phyloP scores from a whole-genome alignment of 2,113 vertebrate species.

The Micronisus gabar region DNA sequence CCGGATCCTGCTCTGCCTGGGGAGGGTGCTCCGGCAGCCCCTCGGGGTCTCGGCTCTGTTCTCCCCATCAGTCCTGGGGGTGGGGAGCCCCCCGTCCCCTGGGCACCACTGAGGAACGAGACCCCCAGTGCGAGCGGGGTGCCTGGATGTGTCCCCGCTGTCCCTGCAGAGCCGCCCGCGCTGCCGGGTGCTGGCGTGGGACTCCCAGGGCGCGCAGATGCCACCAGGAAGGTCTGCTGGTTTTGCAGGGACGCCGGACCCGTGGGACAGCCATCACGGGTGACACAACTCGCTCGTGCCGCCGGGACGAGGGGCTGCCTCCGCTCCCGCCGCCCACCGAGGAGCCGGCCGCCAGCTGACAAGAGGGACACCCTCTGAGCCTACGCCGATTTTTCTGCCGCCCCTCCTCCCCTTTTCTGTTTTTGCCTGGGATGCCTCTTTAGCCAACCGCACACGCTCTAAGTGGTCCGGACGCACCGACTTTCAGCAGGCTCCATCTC shows the following conservation, averaged over 20 bases:
- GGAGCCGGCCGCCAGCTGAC: neutral
- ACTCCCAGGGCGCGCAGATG: neutral
- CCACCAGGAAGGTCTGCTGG: neutral
- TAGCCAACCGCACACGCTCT: fast-evolving
- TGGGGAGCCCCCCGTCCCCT: fast-evolving
- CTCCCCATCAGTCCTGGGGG: neutral
- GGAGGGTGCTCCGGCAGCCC: neutral
- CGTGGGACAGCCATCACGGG: neutral
- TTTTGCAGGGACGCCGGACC: neutral
- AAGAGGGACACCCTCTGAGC: neutral
- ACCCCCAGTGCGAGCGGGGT: fast-evolving
- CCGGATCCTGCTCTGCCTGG: neutral
- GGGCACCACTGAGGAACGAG: neutral
- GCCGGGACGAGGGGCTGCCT: neutral
- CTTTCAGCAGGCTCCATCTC: neutral
- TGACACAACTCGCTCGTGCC: neutral
- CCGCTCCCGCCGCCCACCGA: neutral
- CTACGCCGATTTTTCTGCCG: neutral
- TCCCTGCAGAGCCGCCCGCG: neutral
- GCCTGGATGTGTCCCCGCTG: neutral
- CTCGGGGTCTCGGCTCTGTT: neutral
- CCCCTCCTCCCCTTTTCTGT: neutral
- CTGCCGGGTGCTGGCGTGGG: neutral
- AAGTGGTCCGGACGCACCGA: neutral
- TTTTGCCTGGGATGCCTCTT: neutral